These are phyloP conservation scores for Arrhamphus sclerolepis DNA, from an alignment of 2,797 vertebrate genomes.

Conservation along the genomic window DNA sequence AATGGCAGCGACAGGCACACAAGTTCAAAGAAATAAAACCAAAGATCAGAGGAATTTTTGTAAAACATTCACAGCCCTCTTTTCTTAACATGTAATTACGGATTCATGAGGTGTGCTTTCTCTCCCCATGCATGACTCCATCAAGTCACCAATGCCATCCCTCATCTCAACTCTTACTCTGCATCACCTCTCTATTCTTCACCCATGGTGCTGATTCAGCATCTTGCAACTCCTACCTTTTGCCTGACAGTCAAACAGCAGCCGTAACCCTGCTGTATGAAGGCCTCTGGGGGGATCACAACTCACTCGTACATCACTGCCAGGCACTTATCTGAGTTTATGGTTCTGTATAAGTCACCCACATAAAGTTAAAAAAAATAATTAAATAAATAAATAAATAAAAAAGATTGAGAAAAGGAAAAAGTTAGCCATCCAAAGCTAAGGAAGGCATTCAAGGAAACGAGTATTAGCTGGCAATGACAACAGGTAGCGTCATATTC, in stretches of 20 bases:
- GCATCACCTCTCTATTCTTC: slow-evolving; percentile 24
- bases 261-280: slow-evolving; percentile 19
- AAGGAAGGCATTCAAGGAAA: too few relatives aligned
- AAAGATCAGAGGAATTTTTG: too few relatives aligned
- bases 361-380: too few relatives aligned
- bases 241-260: slow-evolving; percentile 14
- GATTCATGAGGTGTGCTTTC: slow-evolving; percentile 22
- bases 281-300: slow-evolving; percentile 16
- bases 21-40: too few relatives aligned
- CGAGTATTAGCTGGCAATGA: too few relatives aligned
- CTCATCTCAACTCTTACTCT: slow-evolving; percentile 16
- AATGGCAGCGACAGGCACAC: too few relatives aligned
- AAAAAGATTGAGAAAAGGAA: too few relatives aligned
- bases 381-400: too few relatives aligned
- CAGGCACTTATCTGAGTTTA: slow-evolving; percentile 25
- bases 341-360: neutral
- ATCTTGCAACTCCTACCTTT: slow-evolving; percentile 28
- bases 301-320: slow-evolving; percentile 17
- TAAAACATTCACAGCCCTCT: neutral
- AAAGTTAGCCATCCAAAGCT: too few relatives aligned
- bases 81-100: slow-evolving; percentile 25
- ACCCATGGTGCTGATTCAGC: slow-evolving; percentile 54
- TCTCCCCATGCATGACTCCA: slow-evolving; percentile 4
- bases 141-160: neutral
- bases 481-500: too few relatives aligned